Conservation (phyloP, 2,113 vertebrate species). For the Phaethon lepturus region DNA sequence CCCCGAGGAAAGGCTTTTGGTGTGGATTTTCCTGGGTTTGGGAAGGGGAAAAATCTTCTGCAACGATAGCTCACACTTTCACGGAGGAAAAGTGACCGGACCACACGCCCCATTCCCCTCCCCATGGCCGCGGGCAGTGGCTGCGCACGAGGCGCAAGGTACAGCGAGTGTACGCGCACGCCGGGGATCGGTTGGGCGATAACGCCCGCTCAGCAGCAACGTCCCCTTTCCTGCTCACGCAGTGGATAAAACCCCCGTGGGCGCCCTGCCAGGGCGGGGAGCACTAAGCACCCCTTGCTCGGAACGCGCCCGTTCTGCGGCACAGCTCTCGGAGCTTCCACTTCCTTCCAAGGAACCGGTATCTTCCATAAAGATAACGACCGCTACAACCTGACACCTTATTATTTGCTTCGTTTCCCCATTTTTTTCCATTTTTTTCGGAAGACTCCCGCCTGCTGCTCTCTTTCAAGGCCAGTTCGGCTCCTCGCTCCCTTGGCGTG, state of each 20-base stretch:
- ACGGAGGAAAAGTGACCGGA: fast-evolving
- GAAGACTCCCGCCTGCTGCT: background rate
- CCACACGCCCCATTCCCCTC: fast-evolving
- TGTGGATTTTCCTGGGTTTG: background rate
- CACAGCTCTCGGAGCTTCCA: background rate
- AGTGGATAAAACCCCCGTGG: background rate
- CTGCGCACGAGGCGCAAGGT: background rate
- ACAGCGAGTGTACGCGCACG: fast-evolving
- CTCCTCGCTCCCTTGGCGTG: background rate
- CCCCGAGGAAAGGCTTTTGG: background rate
- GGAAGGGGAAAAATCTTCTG: background rate
- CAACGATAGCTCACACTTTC: fast-evolving
- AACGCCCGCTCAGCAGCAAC: fast-evolving
- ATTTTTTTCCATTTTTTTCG: background rate
- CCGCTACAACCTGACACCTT: background rate
- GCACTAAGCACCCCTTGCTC: background rate
- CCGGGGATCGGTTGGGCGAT: fast-evolving
- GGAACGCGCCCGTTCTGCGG: background rate
- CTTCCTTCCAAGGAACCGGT: background rate
- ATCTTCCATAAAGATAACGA: background rate
- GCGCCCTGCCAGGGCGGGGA: background rate
- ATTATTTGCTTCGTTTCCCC: background rate
- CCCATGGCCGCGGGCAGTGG: fast-evolving
- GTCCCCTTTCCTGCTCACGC: background rate
- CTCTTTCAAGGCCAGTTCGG: background rate